A percentile compares a stretch with the other conserved stretches of the same genome.
Conservation (phyloP, 2,797 vertebrate species). For the Periparus ater region DNA sequence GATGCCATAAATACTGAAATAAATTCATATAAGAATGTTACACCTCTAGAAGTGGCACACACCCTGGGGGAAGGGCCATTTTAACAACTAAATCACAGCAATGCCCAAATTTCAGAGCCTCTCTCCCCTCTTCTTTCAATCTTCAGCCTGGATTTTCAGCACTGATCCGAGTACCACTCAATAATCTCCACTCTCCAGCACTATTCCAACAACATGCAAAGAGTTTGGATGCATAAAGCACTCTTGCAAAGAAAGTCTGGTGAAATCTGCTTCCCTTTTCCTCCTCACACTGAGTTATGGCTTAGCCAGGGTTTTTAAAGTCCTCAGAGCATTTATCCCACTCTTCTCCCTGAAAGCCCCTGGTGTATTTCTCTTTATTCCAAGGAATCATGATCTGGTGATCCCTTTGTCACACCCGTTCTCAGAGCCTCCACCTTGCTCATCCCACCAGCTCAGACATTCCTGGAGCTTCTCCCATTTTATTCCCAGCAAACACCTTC, state of each 20-base stretch:
- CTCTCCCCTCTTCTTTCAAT: neutral
- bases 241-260: neutral
- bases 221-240: neutral
- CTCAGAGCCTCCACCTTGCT: neutral
- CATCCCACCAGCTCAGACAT: neutral
- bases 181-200: neutral
- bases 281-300: neutral
- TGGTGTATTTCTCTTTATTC: neutral
- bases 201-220: neutral
- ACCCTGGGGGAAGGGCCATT: neutral
- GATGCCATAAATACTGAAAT: neutral
- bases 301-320: neutral
- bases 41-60: neutral
- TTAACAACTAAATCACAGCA: neutral
- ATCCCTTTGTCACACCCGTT: neutral
- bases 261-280: neutral
- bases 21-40: rapidly evolving
- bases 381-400: neutral
- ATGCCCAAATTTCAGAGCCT: neutral
- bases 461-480: neutral
- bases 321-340: neutral
- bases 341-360: neutral
- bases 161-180: neutral
- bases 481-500: neutral
- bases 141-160: neutral